phyloP scores from a whole-genome alignment of 2,113 vertebrate genomes.

The Murina feae region DNA sequence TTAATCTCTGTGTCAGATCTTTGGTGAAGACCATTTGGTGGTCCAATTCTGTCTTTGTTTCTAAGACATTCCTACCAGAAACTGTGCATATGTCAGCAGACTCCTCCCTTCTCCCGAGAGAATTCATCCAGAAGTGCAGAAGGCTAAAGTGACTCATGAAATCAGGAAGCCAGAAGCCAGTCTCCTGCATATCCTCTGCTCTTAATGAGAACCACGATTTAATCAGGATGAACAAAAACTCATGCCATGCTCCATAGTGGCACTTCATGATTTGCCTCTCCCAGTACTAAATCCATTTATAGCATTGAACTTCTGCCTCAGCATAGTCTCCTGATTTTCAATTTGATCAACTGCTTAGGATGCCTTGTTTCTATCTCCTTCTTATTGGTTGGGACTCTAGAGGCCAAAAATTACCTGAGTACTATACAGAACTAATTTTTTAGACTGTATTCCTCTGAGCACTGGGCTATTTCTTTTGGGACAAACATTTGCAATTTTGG shows the following conservation, averaged over 20 bases:
- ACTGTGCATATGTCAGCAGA: background rate
- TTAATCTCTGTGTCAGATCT: background rate
- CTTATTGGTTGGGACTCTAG: constrained; percentile 52
- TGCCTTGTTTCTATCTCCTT: constrained; percentile 40
- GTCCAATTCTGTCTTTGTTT: background rate
- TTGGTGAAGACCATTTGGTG: background rate
- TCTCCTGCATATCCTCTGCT: background rate
- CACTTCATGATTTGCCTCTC: background rate
- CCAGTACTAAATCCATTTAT: constrained; percentile 3
- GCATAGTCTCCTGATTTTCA: constrained; percentile 30
- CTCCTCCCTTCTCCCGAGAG: background rate
- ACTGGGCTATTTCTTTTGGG: background rate
- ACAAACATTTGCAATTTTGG: background rate
- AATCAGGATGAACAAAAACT: constrained; percentile 48
- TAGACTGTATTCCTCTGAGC: constrained; percentile 11
- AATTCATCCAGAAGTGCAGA: background rate
- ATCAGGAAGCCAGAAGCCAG: constrained; percentile 28
- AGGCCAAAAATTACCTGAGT: constrained; percentile 46
- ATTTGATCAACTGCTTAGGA: constrained; percentile 56
- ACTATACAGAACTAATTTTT: constrained; percentile 35
- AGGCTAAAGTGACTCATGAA: background rate
- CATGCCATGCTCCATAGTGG: background rate
- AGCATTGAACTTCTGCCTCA: constrained; percentile 46
- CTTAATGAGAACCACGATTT: constrained; percentile 45
- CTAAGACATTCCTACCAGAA: background rate